phyloP scores from a whole-genome alignment of 1,140 invertebrate genomes.

The Nylanderia fulva region DNA sequence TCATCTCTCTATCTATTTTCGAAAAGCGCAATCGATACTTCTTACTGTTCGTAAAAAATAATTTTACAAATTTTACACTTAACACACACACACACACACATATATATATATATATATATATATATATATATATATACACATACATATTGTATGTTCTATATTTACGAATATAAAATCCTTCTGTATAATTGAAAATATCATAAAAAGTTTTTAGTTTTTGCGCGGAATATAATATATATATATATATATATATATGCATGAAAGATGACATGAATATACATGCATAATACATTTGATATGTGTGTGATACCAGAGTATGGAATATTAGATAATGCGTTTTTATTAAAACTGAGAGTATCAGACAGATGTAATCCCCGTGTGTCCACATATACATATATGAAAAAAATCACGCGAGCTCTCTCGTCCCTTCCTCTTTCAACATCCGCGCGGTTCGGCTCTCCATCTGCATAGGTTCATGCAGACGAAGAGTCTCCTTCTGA shows the following conservation, averaged over 20 bases:
- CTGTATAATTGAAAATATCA: conserved; percentile 6
- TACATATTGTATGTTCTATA: neutral
- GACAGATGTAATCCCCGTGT: neutral
- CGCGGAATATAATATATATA: neutral
- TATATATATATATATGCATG: too few relatives aligned
- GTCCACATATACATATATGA: neutral
- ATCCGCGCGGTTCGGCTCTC: conserved; percentile 10
- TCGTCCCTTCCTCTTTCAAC: neutral
- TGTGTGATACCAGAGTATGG: conserved; percentile 5
- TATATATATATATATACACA: neutral
- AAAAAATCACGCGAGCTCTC: conserved; percentile 33
- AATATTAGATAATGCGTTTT: conserved; percentile 45
- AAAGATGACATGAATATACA: conserved; percentile 26
- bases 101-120: neutral
- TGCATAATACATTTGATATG: neutral
- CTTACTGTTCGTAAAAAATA: too few relatives aligned
- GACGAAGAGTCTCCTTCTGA: conserved; percentile 71
- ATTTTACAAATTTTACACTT: conserved; percentile 18
- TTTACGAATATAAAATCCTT: neutral
- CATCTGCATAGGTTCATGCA: conserved; percentile 67
- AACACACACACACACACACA: neutral
- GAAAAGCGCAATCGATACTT: conserved; percentile 18
- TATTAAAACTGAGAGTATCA: neutral
- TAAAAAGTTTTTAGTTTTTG: neutral
- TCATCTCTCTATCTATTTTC: neutral